Conservation (phyloP, 2,113 vertebrate genomes). For the Ptilorrhoa leucosticta region DNA sequence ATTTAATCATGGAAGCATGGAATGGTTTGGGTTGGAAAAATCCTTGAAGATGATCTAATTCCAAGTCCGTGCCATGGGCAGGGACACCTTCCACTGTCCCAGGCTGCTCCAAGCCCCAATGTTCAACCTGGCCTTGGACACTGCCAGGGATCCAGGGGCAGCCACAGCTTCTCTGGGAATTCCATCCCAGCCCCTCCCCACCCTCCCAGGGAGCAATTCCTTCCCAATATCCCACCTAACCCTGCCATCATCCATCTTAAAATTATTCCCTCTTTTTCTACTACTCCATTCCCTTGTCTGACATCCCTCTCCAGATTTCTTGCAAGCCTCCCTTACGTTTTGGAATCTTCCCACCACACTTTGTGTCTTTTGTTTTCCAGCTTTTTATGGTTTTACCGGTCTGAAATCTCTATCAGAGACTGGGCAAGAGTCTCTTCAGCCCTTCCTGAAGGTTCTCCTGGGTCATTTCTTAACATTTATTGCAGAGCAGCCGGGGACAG, state of each 20-base stretch:
- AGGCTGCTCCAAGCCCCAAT: background rate
- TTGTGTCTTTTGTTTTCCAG: background rate
- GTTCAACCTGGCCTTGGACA: background rate
- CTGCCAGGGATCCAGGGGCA: background rate
- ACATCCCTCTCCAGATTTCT: background rate
- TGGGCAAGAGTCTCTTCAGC: background rate
- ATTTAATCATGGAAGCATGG: background rate
- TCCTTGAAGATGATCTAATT: background rate
- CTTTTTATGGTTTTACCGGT: background rate
- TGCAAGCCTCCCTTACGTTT: fast-evolving
- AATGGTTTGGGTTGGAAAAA: background rate
- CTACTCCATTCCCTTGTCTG: background rate
- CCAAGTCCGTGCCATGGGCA: background rate
- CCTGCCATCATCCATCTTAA: background rate
- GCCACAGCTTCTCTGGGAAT: background rate
- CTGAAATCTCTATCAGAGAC: background rate
- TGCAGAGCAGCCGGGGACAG: background rate
- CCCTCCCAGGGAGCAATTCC: background rate
- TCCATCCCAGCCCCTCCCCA: background rate
- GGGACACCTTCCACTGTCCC: background rate
- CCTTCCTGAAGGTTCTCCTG: background rate
- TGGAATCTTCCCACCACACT: background rate
- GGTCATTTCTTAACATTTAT: background rate
- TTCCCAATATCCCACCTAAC: fast-evolving
- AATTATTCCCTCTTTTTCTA: background rate